A percentile compares a stretch with the other conserved stretches of the same genome.
Conservation (phyloP, 2,113 vertebrate genomes). For the Nymphicus hollandicus region DNA sequence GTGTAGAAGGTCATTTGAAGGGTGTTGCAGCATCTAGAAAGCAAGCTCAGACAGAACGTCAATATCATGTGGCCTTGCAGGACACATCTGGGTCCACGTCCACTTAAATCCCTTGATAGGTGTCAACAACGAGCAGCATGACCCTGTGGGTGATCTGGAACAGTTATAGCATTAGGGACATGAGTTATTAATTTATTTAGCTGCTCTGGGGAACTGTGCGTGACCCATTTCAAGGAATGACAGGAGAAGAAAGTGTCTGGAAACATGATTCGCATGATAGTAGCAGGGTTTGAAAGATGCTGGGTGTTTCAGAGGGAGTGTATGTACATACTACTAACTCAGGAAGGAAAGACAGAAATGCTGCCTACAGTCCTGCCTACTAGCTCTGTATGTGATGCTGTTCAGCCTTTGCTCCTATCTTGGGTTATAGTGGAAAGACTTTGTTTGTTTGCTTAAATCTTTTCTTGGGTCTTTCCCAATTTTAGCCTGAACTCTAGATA, state of each 20-base stretch:
- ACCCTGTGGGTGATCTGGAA: not conserved
- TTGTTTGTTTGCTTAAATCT: slow-evolving; percentile 44
- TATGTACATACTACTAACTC: not conserved
- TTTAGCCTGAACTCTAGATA: slow-evolving; percentile 36
- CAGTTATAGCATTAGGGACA: not conserved
- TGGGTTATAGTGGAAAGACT: slow-evolving; percentile 14
- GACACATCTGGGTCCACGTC: not conserved
- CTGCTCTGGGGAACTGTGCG: not conserved
- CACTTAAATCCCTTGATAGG: not conserved
- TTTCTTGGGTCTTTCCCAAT: slow-evolving; percentile 35
- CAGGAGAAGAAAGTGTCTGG: not conserved
- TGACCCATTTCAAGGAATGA: not conserved
- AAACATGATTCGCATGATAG: not conserved
- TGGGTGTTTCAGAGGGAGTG: not conserved
- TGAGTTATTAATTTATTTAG: not conserved
- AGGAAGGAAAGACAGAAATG: not conserved
- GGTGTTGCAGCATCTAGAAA: not conserved
- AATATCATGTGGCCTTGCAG: not conserved
- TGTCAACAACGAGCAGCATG: not conserved
- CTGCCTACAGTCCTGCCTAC: not conserved
- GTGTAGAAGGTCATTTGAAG: not conserved
- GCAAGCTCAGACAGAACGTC: not conserved
- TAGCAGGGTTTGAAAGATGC: not conserved
- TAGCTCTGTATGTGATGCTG: not conserved
- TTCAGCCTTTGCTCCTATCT: not conserved